phyloP scores from a whole-genome alignment of 2,113 vertebrate species.

The Chunga burmeisteri region DNA sequence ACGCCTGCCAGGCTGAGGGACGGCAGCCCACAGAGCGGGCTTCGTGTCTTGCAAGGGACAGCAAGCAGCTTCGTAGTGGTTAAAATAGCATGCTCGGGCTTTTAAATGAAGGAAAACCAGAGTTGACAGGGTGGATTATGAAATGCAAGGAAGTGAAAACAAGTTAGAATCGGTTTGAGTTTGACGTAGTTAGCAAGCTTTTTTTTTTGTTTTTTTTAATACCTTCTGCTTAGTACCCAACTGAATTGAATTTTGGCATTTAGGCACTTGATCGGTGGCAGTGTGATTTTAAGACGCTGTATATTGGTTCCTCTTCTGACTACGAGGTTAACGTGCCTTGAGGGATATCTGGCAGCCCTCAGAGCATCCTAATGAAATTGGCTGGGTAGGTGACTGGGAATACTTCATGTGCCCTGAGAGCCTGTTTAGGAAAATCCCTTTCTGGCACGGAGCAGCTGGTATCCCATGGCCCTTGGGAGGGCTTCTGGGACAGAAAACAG shows the following conservation, averaged over 20 bases:
- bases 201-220: not conserved
- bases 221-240: not conserved
- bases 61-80: not conserved
- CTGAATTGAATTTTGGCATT: not conserved
- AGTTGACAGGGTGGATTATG: not conserved
- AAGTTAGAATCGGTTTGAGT: not conserved
- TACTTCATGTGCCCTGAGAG: not conserved
- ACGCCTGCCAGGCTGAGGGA: not conserved
- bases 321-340: not conserved
- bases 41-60: not conserved
- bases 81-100: not conserved
- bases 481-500: not conserved
- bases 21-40: fast-evolving
- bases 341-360: not conserved
- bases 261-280: not conserved
- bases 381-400: not conserved
- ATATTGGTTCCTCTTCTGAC: not conserved
- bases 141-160: not conserved
- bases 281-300: not conserved
- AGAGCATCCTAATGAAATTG: not conserved
- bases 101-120: not conserved
- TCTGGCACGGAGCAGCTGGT: not conserved
- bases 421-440: not conserved
- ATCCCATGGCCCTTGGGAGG: fast-evolving
- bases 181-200: not conserved